Percentiles rank a stretch among this genome's conserved stretches.
phyloP scores from a whole-genome alignment of 2,888 invertebrate genomes.

The Copidosoma aretas region DNA sequence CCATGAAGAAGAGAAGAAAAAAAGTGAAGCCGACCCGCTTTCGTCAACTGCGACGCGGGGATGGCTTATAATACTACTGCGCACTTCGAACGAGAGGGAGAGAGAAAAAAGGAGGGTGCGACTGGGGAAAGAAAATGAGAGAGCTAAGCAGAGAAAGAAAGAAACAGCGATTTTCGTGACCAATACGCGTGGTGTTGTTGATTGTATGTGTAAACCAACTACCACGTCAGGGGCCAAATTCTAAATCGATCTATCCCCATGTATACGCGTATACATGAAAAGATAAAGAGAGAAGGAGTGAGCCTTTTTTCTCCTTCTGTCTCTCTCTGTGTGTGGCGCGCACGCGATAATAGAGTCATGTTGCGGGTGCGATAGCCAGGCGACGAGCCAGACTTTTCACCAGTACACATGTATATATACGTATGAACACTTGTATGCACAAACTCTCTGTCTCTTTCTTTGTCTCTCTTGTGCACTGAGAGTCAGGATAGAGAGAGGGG shows the following conservation, averaged over 20 bases:
- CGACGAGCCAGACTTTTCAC: constrained; percentile 18
- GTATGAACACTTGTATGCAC: neutral
- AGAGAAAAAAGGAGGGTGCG: constrained; percentile 6
- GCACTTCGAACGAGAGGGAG: neutral
- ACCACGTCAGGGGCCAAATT: neutral
- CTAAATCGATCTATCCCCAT: constrained; percentile 32
- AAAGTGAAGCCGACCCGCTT: constrained; percentile 1
- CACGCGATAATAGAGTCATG: constrained; percentile 24
- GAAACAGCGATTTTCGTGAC: constrained; percentile 4
- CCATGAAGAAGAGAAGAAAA: neutral
- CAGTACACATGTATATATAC: neutral
- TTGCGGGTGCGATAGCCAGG: neutral
- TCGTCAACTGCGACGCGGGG: neutral
- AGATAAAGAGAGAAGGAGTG: neutral
- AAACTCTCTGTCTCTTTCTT: too few relatives aligned
- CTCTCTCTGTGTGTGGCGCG: constrained; percentile 1
- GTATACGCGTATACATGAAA: constrained; percentile 25
- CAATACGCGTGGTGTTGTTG: neutral
- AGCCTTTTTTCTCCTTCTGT: neutral
- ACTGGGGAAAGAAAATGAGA: constrained; percentile 1
- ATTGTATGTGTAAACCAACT: neutral
- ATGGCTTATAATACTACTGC: neutral
- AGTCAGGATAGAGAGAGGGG: too few relatives aligned
- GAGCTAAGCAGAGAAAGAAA: constrained; percentile 1
- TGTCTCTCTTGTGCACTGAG: too few relatives aligned